Evolutionary conservation across 2,113 vertebrate species (phyloP), one percentile per base, ranked within the genome.

Genomic region (Anas platyrhynchos): DNA sequence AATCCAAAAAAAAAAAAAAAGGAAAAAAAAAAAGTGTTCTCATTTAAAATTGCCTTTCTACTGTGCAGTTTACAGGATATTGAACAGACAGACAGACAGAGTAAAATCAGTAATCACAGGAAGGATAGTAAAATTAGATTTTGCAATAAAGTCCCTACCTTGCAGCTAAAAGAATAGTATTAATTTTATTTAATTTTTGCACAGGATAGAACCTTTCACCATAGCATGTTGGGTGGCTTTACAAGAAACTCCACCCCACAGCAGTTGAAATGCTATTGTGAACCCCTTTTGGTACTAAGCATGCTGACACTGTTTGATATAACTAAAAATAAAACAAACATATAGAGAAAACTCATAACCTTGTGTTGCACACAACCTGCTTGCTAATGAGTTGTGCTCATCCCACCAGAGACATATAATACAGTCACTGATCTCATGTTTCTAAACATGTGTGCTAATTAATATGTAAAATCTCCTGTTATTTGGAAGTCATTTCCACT

Each of bases 81-180:
- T 77, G 43, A 50, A 71, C 29, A 61, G 43, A 67, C 8, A 76
- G 29, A 63, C 17, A 79, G 41, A 87, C 87, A 59, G 26, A 90
- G 16, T 61, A 91, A 95, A 76, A 86, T 58, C 38, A 81, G 21
- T 58, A 44, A 83, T 48, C 32, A 82, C 89, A 88, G 54, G 50
- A 83, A 83, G 46, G 23, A 34, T 3, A 65, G 8, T 56, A 65
- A 81, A 86, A 83, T 34, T 55, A 72, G 46, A 74, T 77, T 91
- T 91, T 79, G 36, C 13, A 80, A 36, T 67, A 80, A 86, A 48
- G 16, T 16, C 41, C 3, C 8, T 61, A 66, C 38, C 68, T 89
- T 50, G 72, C 20, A 22, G 14, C 11, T 67, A 31, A 67, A 86
- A 59, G 13, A 89, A 56, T 4, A 75, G 3, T 22, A 54, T 46